A percentile compares a stretch with the other conserved stretches of the same genome.
Conservation (phyloP, 2,797 vertebrate species). For the Chiroxiphia lanceolata region DNA sequence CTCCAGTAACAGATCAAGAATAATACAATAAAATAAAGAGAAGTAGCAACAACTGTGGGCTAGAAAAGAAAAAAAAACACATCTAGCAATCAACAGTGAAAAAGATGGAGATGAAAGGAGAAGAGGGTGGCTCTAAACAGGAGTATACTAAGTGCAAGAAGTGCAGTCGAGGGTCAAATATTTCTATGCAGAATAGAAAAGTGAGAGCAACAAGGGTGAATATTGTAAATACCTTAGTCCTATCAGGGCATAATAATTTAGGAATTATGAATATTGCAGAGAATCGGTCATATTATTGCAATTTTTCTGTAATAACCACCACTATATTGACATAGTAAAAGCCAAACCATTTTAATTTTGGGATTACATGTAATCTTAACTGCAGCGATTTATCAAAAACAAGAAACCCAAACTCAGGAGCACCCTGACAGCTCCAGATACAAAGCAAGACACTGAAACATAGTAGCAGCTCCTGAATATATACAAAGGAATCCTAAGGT, state of each 20-base stretch:
- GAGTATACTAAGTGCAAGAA: not conserved
- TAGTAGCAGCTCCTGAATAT: not conserved
- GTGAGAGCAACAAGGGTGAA: not conserved
- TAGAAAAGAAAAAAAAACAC: not conserved
- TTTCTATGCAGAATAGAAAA: not conserved
- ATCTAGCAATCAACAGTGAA: not conserved
- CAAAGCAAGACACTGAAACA: not conserved
- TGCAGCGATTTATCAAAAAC: not conserved
- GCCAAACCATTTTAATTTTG: not conserved
- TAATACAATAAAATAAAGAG: not conserved
- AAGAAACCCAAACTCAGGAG: not conserved
- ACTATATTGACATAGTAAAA: not conserved
- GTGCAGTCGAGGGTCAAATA: not conserved
- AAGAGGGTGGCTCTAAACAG: not conserved
- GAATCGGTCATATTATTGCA: not conserved
- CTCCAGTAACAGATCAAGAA: not conserved
- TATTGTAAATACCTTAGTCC: not conserved
- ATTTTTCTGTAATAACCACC: not conserved
- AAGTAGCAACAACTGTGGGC: not conserved
- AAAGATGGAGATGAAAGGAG: not conserved
- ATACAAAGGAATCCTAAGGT: not conserved
- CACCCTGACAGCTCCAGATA: not conserved
- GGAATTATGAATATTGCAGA: not conserved
- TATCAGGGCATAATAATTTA: not conserved
- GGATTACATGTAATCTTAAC: not conserved